Conservation (phyloP, 2,797 vertebrate species). For the Aythya fuligula region DNA sequence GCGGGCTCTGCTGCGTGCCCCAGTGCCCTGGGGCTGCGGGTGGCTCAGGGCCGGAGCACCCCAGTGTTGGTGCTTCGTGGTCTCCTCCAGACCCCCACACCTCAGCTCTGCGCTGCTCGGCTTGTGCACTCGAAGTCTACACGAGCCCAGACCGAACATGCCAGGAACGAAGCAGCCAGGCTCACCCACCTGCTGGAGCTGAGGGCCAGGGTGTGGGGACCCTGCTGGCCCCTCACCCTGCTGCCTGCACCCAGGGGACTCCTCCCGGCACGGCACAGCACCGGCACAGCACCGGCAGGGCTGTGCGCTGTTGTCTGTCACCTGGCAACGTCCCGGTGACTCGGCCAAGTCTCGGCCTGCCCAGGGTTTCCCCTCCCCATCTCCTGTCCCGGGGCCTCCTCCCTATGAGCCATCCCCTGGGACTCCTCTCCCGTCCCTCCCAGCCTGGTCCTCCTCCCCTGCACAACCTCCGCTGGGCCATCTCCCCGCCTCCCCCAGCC, state of each 20-base stretch:
- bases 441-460: not conserved
- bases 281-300: fast-evolving
- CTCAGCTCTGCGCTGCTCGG: fast-evolving
- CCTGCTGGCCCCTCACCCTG: fast-evolving
- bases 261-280: too few relatives aligned
- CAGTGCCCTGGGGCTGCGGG: fast-evolving
- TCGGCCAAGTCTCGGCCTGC: not conserved
- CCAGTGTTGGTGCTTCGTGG: fast-evolving
- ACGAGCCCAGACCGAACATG: not conserved
- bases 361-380: fast-evolving
- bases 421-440: not conserved
- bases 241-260: not conserved
- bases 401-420: not conserved
- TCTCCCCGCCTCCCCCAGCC: not conserved
- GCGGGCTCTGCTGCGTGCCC: fast-evolving
- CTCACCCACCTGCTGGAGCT: not conserved
- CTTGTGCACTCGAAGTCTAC: fast-evolving
- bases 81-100: not conserved
- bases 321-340: not conserved
- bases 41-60: not conserved
- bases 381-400: not conserved
- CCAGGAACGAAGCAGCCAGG: not conserved
- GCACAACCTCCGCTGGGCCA: fast-evolving
- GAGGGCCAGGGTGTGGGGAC: too few relatives aligned
- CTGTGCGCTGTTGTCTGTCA: not conserved